A percentile compares a stretch with the other conserved stretches of the same genome.
phyloP scores from a whole-genome alignment of 2,888 invertebrate species.

The Philhelius pedissequus region DNA sequence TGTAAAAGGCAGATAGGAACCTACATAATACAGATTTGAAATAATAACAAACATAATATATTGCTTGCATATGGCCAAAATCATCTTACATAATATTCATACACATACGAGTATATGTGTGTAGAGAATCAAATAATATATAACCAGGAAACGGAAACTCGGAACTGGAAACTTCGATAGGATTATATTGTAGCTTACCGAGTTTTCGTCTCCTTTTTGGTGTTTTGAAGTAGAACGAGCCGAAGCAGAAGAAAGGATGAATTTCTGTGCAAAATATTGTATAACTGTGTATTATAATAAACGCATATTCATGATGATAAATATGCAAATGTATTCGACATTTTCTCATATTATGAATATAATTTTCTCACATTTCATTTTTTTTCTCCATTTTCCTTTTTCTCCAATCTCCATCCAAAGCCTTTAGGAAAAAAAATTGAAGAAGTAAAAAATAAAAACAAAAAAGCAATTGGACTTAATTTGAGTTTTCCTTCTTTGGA shows the following conservation, averaged over 20 bases:
- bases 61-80: background rate
- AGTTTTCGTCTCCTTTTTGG: background rate
- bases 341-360: slow-evolving; percentile 56
- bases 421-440: background rate
- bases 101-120: no score
- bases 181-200: slow-evolving; percentile 41
- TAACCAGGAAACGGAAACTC: slow-evolving; percentile 39
- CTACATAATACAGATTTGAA: background rate
- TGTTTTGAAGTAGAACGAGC: background rate
- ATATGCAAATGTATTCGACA: slow-evolving; percentile 54
- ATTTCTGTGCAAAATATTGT: background rate
- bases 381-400: background rate
- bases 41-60: background rate
- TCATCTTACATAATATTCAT: background rate
- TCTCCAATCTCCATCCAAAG: background rate
- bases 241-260: background rate
- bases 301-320: slow-evolving; percentile 11
- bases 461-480: background rate
- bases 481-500: slow-evolving; percentile 13
- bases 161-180: slow-evolving; percentile 51
- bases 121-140: background rate
- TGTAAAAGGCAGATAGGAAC: background rate
- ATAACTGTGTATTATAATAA: background rate
- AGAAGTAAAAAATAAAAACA: no score
- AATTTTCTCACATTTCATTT: slow-evolving; percentile 16